Conservation (phyloP, 2,113 vertebrate genomes). For the Lepisosteus osseus region DNA sequence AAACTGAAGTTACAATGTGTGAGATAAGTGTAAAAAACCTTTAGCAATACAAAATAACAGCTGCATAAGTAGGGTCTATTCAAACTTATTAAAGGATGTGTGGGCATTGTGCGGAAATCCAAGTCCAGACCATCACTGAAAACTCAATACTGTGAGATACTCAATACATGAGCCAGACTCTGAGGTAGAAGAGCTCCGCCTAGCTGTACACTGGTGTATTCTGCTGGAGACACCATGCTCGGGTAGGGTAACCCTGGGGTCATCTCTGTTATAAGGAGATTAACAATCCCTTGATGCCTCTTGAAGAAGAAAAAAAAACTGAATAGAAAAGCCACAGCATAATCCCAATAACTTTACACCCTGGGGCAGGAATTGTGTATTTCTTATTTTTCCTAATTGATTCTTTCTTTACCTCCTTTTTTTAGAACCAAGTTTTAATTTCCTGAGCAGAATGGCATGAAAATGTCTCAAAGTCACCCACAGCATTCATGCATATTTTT, state of each 20-base stretch:
- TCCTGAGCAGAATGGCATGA: conserved; percentile 36
- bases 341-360: not conserved
- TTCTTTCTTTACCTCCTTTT: conserved; percentile 19
- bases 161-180: too few relatives aligned
- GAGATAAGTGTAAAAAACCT: too few relatives aligned
- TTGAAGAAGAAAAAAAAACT: conserved; percentile 23
- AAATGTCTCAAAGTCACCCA: conserved; percentile 35
- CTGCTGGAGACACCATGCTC: conserved; percentile 25
- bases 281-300: conserved; percentile 38
- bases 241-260: conserved; percentile 1
- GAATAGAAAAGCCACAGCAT: conserved; percentile 12
- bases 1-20: too few relatives aligned
- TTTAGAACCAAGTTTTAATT: conserved; percentile 38
- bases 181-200: too few relatives aligned
- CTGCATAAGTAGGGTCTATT: too few relatives aligned
- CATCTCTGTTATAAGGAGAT: conserved; percentile 43
- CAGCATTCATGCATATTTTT: conserved; percentile 28
- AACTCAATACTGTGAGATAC: too few relatives aligned
- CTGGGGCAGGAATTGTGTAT: not conserved
- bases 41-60: too few relatives aligned
- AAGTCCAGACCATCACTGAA: too few relatives aligned
- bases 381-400: conserved; percentile 20
- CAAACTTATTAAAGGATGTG: too few relatives aligned
- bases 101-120: too few relatives aligned
- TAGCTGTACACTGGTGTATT: too few relatives aligned